A percentile compares a stretch with the other conserved stretches of the same genome.
Conservation (phyloP, 2,113 vertebrate genomes). For the Hymenochirus boettgeri region DNA sequence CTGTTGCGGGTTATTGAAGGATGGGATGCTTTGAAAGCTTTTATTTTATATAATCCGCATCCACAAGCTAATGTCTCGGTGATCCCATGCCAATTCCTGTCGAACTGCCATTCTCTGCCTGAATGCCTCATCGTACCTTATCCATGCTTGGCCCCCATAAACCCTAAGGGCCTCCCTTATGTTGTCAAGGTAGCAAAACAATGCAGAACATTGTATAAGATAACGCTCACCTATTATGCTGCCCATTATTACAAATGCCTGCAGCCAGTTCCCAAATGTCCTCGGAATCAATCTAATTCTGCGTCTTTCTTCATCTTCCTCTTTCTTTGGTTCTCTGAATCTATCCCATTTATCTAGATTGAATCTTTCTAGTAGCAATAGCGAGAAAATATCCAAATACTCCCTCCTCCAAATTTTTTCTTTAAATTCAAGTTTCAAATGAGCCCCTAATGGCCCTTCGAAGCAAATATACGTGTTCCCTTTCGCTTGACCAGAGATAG, state of each 20-base stretch:
- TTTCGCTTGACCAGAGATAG: no score
- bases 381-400: no score
- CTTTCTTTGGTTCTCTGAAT: no score
- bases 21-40: no score
- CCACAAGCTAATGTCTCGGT: background rate
- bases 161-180: background rate
- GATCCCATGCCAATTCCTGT: background rate
- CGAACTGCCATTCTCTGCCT: background rate
- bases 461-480: no score
- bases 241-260: background rate
- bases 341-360: no score
- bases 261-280: background rate
- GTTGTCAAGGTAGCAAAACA: background rate
- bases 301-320: background rate
- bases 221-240: background rate
- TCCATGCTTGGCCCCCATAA: background rate
- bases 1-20: no score
- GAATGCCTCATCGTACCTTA: background rate
- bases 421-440: no score
- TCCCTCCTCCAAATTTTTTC: no score
- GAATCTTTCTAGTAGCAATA: no score
- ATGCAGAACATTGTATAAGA: background rate
- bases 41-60: background rate
- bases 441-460: no score
- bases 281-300: background rate